A percentile compares a stretch with the other conserved stretches of the same genome.
Evolutionary conservation across 2,113 vertebrate species (phyloP).

Genomic region (Brienomyrus brachyistius): DNA sequence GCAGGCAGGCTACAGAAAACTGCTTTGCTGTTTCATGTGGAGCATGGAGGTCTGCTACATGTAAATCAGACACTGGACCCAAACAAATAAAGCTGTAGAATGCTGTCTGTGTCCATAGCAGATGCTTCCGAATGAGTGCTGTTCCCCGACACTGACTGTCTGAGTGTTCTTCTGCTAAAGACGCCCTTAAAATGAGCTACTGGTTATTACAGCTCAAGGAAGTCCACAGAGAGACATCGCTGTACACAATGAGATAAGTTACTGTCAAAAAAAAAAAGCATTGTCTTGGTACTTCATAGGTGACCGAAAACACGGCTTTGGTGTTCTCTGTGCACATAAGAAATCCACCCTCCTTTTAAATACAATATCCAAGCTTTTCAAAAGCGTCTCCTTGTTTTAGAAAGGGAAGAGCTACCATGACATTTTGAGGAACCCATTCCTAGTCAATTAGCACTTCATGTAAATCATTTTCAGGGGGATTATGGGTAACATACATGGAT

Average conservation of each 20-base stretch:
- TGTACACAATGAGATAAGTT: not conserved
- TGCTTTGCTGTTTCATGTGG: not conserved
- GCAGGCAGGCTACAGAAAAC: not conserved
- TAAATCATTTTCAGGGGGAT: slow-evolving; percentile 31
- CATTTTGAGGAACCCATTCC: not conserved
- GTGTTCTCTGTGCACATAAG: not conserved
- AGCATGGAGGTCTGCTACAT: not conserved
- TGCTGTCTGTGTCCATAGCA: not conserved
- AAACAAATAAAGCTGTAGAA: not conserved
- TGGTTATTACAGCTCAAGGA: not conserved
- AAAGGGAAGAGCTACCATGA: not conserved
- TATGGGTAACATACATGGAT: not conserved
- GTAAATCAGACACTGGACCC: not conserved
- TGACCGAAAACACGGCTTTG: not conserved
- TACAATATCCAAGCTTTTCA: not conserved
- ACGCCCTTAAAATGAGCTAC: not conserved
- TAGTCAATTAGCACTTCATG: slow-evolving; percentile 43
- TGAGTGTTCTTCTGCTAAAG: not conserved
- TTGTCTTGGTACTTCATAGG: not conserved
- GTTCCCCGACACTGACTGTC: too few species aligned
- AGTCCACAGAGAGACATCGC: not conserved
- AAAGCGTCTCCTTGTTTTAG: not conserved
- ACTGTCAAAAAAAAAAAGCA: not conserved
- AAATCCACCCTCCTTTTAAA: not conserved
- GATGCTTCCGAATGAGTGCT: not conserved